A percentile compares a stretch with the other conserved stretches of the same genome.
Conservation (phyloP, 2,113 vertebrate species). For the Cryptotis parvus region DNA sequence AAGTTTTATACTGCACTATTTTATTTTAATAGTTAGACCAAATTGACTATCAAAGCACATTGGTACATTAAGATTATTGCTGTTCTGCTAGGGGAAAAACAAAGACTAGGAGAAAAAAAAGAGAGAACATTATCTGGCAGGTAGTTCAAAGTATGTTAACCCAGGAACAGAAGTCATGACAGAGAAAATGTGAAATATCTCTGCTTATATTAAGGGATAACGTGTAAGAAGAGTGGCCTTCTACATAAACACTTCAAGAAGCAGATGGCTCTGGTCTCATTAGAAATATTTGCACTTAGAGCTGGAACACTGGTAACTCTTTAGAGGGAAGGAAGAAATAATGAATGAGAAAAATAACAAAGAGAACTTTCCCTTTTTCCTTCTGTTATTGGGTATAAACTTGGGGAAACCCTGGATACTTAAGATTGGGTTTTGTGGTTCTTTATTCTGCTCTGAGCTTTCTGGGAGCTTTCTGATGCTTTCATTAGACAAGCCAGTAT, state of each 20-base stretch:
- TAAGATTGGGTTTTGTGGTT: background rate
- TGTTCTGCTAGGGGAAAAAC: background rate
- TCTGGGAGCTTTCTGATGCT: background rate
- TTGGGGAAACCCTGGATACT: background rate
- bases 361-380: background rate
- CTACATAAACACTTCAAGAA: background rate
- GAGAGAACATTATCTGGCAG: background rate
- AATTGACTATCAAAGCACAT: conserved; percentile 76
- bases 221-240: background rate
- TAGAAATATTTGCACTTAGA: background rate
- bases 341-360: background rate
- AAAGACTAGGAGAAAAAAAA: background rate
- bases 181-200: background rate
- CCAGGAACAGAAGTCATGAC: background rate
- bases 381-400: background rate
- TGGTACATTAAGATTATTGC: conserved; percentile 58
- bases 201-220: background rate
- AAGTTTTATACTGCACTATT: conserved; percentile 54
- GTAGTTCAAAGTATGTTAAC: background rate
- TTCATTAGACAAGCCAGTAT: background rate
- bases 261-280: background rate
- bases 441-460: background rate
- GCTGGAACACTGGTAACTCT: background rate
- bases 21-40: conserved; percentile 66
- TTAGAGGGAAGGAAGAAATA: background rate